Evolutionary conservation across 2,113 vertebrate species (phyloP).

Genomic region (Cnemophilus loriae): DNA sequence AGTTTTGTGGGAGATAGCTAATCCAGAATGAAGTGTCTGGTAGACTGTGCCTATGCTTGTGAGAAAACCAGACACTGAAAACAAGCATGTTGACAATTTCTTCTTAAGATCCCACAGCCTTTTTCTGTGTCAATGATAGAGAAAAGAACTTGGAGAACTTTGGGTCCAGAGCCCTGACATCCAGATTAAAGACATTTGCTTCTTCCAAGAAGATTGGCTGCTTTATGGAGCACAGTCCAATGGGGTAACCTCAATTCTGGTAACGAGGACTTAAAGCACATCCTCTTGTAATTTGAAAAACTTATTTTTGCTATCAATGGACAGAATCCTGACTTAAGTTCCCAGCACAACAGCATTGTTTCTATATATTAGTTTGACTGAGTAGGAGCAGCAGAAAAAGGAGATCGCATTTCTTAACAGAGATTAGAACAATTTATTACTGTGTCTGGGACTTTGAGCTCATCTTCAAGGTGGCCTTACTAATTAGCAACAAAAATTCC

Average conservation of each 20-base stretch:
- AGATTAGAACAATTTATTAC: neutral
- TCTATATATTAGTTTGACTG: neutral
- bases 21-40: neutral
- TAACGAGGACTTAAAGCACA: neutral
- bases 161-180: neutral
- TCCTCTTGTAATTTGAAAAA: neutral
- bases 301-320: neutral
- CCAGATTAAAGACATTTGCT: neutral
- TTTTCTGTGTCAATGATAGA: neutral
- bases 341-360: neutral
- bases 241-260: neutral
- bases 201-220: neutral
- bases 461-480: neutral
- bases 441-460: neutral
- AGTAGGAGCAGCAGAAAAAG: neutral
- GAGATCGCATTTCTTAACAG: neutral
- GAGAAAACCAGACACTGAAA: neutral
- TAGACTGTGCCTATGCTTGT: neutral
- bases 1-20: neutral
- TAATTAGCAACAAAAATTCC: constrained; percentile 33
- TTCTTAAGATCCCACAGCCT: neutral
- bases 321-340: neutral
- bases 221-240: neutral
- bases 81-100: neutral
- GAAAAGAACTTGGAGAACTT: neutral